Evolutionary conservation across 2,113 vertebrate species (phyloP), one percentile per base, ranked within the genome.

Genomic region (Pogonocichla stellata): DNA sequence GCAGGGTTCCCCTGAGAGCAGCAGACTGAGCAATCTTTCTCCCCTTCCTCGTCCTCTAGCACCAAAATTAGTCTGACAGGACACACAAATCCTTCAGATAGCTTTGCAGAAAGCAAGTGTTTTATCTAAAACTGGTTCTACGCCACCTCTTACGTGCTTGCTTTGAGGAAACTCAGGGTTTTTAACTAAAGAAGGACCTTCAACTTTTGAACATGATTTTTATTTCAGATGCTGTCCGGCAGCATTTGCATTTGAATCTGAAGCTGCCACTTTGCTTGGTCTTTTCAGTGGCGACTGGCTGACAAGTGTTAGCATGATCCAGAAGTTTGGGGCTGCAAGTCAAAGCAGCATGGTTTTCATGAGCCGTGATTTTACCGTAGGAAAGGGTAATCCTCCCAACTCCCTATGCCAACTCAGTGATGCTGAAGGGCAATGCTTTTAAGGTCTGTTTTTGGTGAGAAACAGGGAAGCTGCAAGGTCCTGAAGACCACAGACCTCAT

Each of bases 1-100:
- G 61, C 19, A 28, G 88, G 73, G 92, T 79, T 96, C 94, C 78
- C 79, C 83, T 86, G 97, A 90, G 91, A 97, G 31, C 91, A 97
- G 92, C 86, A 80, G 73, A 95, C 58, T 36, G 15, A 48, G 56
- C 22, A 72, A 57, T 72, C 60, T 96, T 47, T 40, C 28, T 85
- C 25, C 45, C 58, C 38, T 94, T 84, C 45, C 43, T 75, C 47
- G 89, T 74, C 45, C 53, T 56, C 67, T 86, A 93, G 71, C 66
- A 87, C 90, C 64, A 64, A 86, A 61, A 93, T 91, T 73, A 89
- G 33, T 77, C 87, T 88, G 62, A 90, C 4, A 51, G 88, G 84
- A 80, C 84, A 31, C 12, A 38, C 29, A 65, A 64, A 54, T 85
- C 71, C 70, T 84, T 70, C 45, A 89, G 84, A 80, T 19, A 86